Conservation (phyloP, 53 echinoderm and acorn worm species). For the Arbacia lixula region DNA sequence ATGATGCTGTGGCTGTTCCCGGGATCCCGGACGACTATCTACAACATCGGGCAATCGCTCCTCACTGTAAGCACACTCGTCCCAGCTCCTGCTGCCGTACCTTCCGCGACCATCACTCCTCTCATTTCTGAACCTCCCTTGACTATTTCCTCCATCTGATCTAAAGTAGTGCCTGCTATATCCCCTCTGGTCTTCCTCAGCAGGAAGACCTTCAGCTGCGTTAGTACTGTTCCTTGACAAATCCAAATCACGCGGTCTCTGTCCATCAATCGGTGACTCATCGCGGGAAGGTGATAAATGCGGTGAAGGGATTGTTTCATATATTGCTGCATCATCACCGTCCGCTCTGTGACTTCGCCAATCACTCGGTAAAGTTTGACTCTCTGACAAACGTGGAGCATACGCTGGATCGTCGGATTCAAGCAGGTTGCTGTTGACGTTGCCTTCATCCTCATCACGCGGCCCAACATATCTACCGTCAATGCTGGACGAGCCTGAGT, state of each 20-base stretch:
- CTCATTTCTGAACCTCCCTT: not conserved
- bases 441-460: too few species aligned
- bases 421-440: not conserved
- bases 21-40: not conserved
- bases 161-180: not conserved
- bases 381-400: not conserved
- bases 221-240: slow-evolving; percentile 5
- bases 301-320: slow-evolving; percentile 33
- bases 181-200: not conserved
- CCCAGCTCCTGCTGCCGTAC: slow-evolving; percentile 50
- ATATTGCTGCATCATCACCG: slow-evolving; percentile 11
- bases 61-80: slow-evolving; percentile 12
- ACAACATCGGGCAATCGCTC: slow-evolving; percentile 42
- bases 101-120: not conserved
- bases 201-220: slow-evolving; percentile 1
- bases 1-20: slow-evolving; percentile 8
- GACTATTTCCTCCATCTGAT: not conserved
- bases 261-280: not conserved
- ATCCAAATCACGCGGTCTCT: not conserved
- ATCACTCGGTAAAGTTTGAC: slow-evolving; percentile 32
- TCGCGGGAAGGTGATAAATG: slow-evolving; percentile 3
- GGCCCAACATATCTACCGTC: not conserved
- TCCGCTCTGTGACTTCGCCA: slow-evolving; percentile 47
- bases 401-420: not conserved
- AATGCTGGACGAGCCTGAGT: not conserved